Conservation (phyloP, 1,140 invertebrate genomes). For the Polypedilum vanderplanki region DNA sequence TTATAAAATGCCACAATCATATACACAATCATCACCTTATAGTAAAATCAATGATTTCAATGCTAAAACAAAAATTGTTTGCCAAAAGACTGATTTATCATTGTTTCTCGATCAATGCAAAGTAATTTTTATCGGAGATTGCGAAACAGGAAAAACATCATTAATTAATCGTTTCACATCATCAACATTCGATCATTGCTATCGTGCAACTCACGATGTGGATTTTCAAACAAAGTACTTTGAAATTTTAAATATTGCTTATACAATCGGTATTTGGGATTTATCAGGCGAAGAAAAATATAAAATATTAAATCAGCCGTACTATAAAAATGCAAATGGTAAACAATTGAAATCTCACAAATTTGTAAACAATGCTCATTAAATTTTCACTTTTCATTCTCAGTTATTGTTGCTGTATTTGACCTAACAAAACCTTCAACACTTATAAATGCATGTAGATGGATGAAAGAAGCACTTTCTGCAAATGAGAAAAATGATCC, state of each 20-base stretch:
- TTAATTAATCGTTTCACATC: slow-evolving; percentile 18
- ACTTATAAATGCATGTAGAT: background rate
- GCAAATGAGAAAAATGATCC: slow-evolving; percentile 7
- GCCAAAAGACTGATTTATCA: slow-evolving; percentile 14
- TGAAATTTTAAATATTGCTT: background rate
- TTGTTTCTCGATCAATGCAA: slow-evolving; percentile 16
- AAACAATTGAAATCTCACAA: background rate
- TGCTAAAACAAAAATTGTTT: background rate
- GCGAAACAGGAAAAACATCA: background rate
- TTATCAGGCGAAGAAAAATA: background rate
- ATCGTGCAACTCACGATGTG: background rate
- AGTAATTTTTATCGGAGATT: background rate
- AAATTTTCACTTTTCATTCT: background rate
- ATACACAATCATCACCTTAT: background rate
- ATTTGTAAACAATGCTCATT: background rate
- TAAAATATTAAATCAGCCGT: background rate
- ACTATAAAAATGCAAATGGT: slow-evolving; percentile 7
- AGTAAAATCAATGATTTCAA: slow-evolving; percentile 5
- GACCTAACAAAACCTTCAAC: background rate
- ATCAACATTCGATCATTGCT: background rate
- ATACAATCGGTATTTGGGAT: slow-evolving; percentile 6
- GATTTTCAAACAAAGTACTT: background rate
- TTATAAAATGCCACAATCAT: background rate
- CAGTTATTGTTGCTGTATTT: background rate
- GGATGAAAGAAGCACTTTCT: background rate